phyloP scores from a whole-genome alignment of 2,113 vertebrate genomes.

The Rhodinocichla rosea region DNA sequence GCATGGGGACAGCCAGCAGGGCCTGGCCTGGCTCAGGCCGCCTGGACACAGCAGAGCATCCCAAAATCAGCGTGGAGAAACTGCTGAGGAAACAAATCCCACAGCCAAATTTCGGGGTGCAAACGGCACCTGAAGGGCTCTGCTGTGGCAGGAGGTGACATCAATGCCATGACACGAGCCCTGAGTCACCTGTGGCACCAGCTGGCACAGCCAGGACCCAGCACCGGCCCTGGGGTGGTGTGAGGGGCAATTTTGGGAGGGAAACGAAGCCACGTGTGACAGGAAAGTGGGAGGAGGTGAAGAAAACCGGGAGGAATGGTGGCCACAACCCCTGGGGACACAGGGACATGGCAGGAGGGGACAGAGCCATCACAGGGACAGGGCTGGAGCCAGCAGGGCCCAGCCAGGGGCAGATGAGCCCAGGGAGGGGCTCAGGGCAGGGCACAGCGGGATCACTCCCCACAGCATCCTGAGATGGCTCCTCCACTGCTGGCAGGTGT shows the following conservation, averaged over 20 bases:
- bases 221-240: fast-evolving
- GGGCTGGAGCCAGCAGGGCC: neutral
- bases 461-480: fast-evolving
- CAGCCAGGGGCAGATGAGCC: too few relatives aligned
- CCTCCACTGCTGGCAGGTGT: fast-evolving
- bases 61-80: fast-evolving
- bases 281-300: neutral
- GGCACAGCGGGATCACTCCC: neutral
- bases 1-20: neutral
- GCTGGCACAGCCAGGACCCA: neutral
- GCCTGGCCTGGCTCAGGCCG: fast-evolving
- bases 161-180: fast-evolving
- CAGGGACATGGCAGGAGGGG: neutral
- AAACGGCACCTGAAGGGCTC: neutral
- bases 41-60: neutral
- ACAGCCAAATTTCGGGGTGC: neutral
- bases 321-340: neutral
- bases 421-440: neutral
- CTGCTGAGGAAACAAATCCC: neutral
- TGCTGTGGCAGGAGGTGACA: neutral
- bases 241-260: neutral
- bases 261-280: fast-evolving
- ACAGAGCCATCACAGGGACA: neutral
- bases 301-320: neutral
- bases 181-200: neutral